These are phyloP conservation scores for Pogonocherus hispidulus DNA, from an alignment of 2,888 invertebrate genomes.

Conservation along the genomic window DNA sequence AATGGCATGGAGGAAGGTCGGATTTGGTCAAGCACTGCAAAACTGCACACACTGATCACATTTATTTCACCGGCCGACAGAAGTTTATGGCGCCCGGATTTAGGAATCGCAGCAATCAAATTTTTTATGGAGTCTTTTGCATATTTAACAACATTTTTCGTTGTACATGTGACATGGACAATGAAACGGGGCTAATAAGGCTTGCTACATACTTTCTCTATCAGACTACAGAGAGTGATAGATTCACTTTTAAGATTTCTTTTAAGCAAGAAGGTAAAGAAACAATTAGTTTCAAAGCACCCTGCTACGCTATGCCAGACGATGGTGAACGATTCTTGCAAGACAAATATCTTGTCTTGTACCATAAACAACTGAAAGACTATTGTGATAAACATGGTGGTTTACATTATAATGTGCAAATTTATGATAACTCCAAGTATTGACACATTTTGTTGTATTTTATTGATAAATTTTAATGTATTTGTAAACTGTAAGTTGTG, in stretches of 20 bases:
- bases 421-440: too few species aligned
- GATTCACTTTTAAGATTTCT: not conserved
- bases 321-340: too few species aligned
- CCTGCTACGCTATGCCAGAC: too few species aligned
- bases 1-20: constrained; percentile 26
- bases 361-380: too few species aligned
- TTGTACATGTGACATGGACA: constrained; percentile 41
- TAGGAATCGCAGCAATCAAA: not conserved
- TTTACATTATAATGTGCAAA: too few species aligned
- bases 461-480: too few species aligned
- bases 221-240: not conserved
- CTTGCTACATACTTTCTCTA: not conserved
- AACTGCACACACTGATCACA: not conserved
- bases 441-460: too few species aligned
- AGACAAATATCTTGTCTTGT: too few species aligned
- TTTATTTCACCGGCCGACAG: not conserved
- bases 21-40: not conserved
- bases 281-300: too few species aligned
- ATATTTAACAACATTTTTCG: constrained; percentile 34
- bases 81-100: not conserved
- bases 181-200: constrained; percentile 23
- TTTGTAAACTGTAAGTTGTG: too few species aligned
- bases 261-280: not conserved
- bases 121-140: not conserved
- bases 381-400: too few species aligned